A percentile compares a stretch with the other conserved stretches of the same genome.
phyloP scores from a whole-genome alignment of 2,888 invertebrate genomes.

The Pimpla rufipes region DNA sequence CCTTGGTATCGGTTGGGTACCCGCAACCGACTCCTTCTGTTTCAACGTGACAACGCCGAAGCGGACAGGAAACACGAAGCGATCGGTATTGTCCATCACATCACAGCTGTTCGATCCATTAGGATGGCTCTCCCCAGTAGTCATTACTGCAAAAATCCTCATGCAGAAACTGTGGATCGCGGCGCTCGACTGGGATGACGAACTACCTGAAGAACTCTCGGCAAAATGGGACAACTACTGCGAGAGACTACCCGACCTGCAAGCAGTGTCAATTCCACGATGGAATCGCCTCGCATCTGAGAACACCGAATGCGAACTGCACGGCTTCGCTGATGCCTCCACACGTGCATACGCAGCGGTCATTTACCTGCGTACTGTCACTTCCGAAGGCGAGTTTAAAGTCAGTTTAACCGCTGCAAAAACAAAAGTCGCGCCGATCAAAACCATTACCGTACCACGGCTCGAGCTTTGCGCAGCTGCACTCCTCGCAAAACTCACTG shows the following conservation, averaged over 20 bases:
- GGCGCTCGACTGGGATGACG: conserved; percentile 25
- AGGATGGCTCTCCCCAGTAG: conserved; percentile 19
- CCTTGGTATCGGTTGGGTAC: conserved; percentile 28
- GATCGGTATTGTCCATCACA: conserved; percentile 14
- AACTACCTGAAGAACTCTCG: neutral
- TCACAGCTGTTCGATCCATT: conserved; percentile 42
- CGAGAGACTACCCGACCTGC: neutral
- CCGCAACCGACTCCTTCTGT: conserved; percentile 6
- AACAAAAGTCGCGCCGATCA: conserved; percentile 24
- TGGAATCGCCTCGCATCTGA: conserved; percentile 8
- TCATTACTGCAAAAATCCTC: conserved; percentile 19
- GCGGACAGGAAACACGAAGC: conserved; percentile 9
- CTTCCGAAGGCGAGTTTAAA: neutral
- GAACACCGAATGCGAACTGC: neutral
- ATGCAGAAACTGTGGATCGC: conserved; percentile 36
- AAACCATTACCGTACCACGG: conserved; percentile 6
- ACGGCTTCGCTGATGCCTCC: conserved; percentile 7
- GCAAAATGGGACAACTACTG: conserved; percentile 24
- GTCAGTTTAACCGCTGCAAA: neutral
- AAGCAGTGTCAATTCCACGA: conserved; percentile 1
- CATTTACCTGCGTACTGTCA: conserved; percentile 19
- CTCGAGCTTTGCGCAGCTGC: conserved; percentile 37
- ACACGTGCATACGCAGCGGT: conserved; percentile 8
- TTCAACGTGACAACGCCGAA: neutral
- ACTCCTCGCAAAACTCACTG: neutral